A percentile compares a stretch with the other conserved stretches of the same genome.
Evolutionary conservation across 2,113 vertebrate genomes (phyloP).

Genomic region (Sterrhoptilus dennistouni): DNA sequence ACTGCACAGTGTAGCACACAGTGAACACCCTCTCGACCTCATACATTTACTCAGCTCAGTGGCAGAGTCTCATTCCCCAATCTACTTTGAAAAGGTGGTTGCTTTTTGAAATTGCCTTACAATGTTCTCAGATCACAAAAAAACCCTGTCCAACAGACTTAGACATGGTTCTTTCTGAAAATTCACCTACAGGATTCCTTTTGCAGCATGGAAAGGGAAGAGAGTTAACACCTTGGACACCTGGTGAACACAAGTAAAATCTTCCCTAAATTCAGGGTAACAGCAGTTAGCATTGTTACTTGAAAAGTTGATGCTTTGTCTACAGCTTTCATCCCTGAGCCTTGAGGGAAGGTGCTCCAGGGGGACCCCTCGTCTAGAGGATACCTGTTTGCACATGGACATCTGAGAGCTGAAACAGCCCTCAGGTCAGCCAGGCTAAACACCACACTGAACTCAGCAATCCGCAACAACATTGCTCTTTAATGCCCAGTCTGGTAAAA

Average conservation of each 20-base stretch:
- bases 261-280: neutral
- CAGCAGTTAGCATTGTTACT: neutral
- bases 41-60: neutral
- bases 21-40: neutral
- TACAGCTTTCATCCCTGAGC: neutral
- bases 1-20: neutral
- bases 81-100: neutral
- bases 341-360: neutral
- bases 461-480: neutral
- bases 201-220: neutral
- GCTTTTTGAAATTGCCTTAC: neutral
- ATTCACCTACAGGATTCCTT: neutral
- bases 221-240: neutral
- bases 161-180: neutral
- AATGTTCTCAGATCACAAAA: neutral
- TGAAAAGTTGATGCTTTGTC: neutral
- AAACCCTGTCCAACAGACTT: neutral
- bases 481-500: neutral
- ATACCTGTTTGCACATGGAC: accelerated
- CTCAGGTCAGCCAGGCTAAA: neutral
- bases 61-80: neutral
- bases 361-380: neutral
- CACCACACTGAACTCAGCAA: neutral
- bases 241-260: neutral
- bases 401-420: neutral